A percentile compares a stretch with the other conserved stretches of the same genome.
Evolutionary conservation across 2,113 vertebrate genomes (phyloP).

Genomic region (Chaenogobius annularis): DNA sequence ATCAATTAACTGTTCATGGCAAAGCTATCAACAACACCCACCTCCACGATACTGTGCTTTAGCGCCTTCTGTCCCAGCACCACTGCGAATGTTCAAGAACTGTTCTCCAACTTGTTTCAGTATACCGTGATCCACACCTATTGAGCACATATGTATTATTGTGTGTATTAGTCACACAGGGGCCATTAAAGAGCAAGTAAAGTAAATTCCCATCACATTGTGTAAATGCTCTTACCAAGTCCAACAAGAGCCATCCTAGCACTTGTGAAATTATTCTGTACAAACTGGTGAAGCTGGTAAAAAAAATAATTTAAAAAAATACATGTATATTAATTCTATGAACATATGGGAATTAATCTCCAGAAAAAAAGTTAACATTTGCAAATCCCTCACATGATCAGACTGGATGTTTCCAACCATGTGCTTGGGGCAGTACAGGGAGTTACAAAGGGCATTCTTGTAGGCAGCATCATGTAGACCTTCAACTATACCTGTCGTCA

Average conservation of each 20-base stretch:
- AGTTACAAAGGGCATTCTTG: conserved; percentile 87
- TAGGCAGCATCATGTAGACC: conserved; percentile 88
- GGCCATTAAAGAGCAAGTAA: background rate
- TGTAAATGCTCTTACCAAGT: conserved; percentile 80
- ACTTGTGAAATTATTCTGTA: conserved; percentile 85
- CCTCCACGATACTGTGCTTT: conserved; percentile 88
- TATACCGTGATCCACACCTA: conserved; percentile 87
- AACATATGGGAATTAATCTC: background rate
- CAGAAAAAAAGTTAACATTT: background rate
- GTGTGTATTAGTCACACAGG: background rate
- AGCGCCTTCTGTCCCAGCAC: conserved; percentile 78
- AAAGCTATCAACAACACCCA: conserved; percentile 51
- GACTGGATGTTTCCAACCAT: conserved; percentile 85
- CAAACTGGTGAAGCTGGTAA: conserved; percentile 73
- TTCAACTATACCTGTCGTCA: conserved; percentile 83
- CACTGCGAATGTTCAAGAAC: conserved; percentile 93
- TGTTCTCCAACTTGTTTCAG: conserved; percentile 93
- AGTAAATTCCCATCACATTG: background rate
- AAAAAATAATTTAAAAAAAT: background rate
- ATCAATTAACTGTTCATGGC: background rate
- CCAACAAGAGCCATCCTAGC: conserved; percentile 93
- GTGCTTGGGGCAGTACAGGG: conserved; percentile 92
- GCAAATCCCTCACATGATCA: conserved; percentile 80
- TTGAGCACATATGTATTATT: background rate
- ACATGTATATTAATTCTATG: background rate